Evolutionary conservation across 2,888 invertebrate species (phyloP).

Genomic region (Cenopis cana): DNA sequence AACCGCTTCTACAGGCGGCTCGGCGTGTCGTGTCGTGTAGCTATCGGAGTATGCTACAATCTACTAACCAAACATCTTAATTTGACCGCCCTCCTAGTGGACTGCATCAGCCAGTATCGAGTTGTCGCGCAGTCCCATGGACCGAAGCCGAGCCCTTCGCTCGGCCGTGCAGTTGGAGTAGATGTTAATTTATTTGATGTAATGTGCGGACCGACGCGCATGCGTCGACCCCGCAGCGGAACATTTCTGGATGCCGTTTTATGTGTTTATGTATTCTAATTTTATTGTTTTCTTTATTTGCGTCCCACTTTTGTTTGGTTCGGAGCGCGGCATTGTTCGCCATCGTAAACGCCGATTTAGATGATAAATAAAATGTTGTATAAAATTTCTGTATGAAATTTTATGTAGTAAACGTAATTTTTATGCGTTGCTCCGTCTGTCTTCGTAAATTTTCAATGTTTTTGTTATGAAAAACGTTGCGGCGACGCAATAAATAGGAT

Average conservation of each 20-base stretch:
- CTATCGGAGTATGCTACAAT: neutral
- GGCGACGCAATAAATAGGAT: constrained; percentile 44
- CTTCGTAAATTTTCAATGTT: constrained; percentile 44
- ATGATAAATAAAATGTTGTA: constrained; percentile 85
- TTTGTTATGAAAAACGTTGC: constrained; percentile 45
- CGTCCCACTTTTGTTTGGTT: constrained; percentile 85
- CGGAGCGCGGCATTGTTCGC: constrained; percentile 81
- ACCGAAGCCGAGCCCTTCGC: constrained; percentile 58
- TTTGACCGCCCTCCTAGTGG: neutral
- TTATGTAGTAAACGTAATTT: constrained; percentile 48
- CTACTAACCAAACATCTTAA: neutral
- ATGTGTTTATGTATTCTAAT: constrained; percentile 85
- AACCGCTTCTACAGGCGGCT: neutral
- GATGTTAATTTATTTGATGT: constrained; percentile 74
- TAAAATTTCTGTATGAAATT: constrained; percentile 52
- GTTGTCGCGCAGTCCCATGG: constrained; percentile 51
- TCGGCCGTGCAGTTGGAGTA: constrained; percentile 52
- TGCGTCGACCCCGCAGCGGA: constrained; percentile 69
- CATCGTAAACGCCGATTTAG: constrained; percentile 84
- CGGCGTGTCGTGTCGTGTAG: neutral
- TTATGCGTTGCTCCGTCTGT: constrained; percentile 44
- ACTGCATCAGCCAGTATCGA: neutral
- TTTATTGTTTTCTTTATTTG: constrained; percentile 86
- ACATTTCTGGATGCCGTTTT: constrained; percentile 78
- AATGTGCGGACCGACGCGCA: constrained; percentile 67